Evolutionary conservation across 2,113 vertebrate genomes (phyloP).

Genomic region (Otis tarda): DNA sequence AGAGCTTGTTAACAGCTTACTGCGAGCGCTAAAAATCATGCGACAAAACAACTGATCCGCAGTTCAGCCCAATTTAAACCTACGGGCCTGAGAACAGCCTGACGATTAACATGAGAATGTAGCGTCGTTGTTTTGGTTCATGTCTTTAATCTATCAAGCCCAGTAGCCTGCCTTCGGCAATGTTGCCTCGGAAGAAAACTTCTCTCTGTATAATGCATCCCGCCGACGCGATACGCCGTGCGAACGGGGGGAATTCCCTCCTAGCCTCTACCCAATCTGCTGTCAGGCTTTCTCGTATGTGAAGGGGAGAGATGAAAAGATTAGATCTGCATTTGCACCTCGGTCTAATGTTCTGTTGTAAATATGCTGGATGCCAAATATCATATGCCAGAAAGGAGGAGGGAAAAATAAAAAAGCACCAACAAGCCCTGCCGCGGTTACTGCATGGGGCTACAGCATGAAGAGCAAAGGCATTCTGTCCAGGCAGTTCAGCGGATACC

Average conservation of each 20-base stretch:
- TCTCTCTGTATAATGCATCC: slow-evolving; percentile 11
- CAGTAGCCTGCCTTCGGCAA: slow-evolving; percentile 66
- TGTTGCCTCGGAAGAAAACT: slow-evolving; percentile 50
- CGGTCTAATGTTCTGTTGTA: slow-evolving; percentile 38
- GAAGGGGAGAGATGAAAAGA: slow-evolving; percentile 34
- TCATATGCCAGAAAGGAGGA: not conserved
- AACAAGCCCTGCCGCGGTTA: not conserved
- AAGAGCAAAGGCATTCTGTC: fast-evolving
- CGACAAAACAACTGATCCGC: slow-evolving; percentile 55
- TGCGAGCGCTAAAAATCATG: slow-evolving; percentile 52
- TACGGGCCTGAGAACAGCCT: slow-evolving; percentile 64
- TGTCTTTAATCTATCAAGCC: slow-evolving; percentile 70
- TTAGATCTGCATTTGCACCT: slow-evolving; percentile 46
- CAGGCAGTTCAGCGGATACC: not conserved
- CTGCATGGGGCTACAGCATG: not conserved
- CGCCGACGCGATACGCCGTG: not conserved
- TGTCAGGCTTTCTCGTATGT: slow-evolving; percentile 18
- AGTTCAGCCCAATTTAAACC: slow-evolving; percentile 52
- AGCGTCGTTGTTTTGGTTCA: slow-evolving; percentile 59
- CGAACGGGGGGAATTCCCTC: slow-evolving; percentile 3
- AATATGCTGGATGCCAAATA: slow-evolving; percentile 52
- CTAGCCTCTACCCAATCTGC: slow-evolving; percentile 32
- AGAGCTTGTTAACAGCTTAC: slow-evolving; percentile 66
- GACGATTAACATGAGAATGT: slow-evolving; percentile 60
- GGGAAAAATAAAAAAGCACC: not conserved